These are phyloP conservation scores for Crotalus helleri DNA, from an alignment of 2,113 vertebrate species.

Conservation along the genomic window DNA sequence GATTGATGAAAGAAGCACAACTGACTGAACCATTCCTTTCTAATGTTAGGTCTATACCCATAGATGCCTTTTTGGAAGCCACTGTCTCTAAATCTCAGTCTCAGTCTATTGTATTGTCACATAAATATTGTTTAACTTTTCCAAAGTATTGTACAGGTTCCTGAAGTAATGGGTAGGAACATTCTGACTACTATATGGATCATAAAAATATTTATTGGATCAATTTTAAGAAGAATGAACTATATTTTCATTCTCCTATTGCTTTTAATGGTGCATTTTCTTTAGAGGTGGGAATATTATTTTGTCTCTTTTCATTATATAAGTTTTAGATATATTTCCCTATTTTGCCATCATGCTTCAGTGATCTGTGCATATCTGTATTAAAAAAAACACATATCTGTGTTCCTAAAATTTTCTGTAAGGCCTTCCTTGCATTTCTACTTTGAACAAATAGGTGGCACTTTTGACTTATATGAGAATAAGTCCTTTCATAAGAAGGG, in stretches of 20 bases:
- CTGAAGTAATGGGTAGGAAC: neutral
- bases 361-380: neutral
- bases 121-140: neutral
- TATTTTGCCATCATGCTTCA: neutral
- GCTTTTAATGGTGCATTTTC: neutral
- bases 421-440: conserved; percentile 67
- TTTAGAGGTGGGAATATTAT: neutral
- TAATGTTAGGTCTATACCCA: neutral
- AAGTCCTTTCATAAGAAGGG: neutral
- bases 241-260: neutral
- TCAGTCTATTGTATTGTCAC: accelerated
- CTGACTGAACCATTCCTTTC: neutral
- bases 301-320: neutral
- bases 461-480: conserved; percentile 72
- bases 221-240: neutral
- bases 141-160: neutral
- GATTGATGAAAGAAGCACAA: neutral
- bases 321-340: neutral
- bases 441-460: conserved; percentile 77
- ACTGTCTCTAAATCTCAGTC: neutral
- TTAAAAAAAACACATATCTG: neutral
- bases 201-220: neutral
- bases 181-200: neutral
- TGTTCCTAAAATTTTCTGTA: neutral
- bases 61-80: neutral